These are phyloP conservation scores for Rhysida immarginata DNA, from an alignment of 1,140 invertebrate genomes.

Conservation along the genomic window DNA sequence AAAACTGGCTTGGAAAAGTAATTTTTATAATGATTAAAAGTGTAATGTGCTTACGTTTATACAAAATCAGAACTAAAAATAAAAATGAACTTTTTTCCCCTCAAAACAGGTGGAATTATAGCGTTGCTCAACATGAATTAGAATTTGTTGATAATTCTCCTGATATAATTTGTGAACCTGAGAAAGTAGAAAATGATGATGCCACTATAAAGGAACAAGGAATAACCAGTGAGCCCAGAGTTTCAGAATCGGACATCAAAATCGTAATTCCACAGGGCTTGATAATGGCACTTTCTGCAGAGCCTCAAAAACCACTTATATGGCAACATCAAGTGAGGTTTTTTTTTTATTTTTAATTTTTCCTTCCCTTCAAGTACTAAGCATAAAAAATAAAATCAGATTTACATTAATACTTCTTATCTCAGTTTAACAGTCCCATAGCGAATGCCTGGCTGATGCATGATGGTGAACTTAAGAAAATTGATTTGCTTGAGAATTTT, in stretches of 20 bases:
- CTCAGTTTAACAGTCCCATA: conserved; percentile 63
- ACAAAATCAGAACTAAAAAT: too few species aligned
- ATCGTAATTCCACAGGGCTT: background rate
- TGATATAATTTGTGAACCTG: background rate
- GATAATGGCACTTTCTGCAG: background rate
- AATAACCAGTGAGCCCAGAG: background rate
- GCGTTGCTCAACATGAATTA: conserved; percentile 72
- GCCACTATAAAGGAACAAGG: conserved; percentile 10
- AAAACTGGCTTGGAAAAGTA: conserved; percentile 60
- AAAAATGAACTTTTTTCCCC: conserved; percentile 8
- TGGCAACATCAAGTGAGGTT: background rate
- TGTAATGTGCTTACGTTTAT: background rate
- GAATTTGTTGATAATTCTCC: conserved; percentile 33
- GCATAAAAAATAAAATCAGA: too few species aligned
- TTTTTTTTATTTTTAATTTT: too few species aligned
- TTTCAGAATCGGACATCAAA: background rate
- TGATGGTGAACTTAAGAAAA: conserved; percentile 39
- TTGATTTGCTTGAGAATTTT: conserved; percentile 69
- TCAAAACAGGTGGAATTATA: conserved; percentile 91
- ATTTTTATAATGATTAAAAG: background rate
- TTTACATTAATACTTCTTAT: conserved; percentile 12
- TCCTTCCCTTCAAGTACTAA: too few species aligned
- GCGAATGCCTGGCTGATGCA: conserved; percentile 64
- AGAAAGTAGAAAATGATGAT: conserved; percentile 18
- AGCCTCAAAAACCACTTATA: background rate